phyloP scores from a whole-genome alignment of 2,888 invertebrate species.

The Chrysina gloriosa region DNA sequence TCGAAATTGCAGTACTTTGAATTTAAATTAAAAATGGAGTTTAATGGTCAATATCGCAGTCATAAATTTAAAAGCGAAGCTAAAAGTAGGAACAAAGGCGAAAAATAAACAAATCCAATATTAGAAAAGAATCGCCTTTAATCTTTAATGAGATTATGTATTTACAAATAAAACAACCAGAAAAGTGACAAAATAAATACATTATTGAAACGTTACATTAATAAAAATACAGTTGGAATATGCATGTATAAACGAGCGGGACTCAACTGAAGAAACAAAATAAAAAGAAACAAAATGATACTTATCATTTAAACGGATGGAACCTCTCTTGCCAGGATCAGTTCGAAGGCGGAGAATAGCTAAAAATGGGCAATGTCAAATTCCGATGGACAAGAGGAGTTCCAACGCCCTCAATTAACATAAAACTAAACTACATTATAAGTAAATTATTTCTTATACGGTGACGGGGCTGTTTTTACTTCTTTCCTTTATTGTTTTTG shows the following conservation, averaged over 20 bases:
- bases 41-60: too few species aligned
- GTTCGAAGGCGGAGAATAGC: slow-evolving; percentile 4
- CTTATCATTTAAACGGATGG: slow-evolving; percentile 21
- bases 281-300: slow-evolving; percentile 30
- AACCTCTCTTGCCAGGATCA: slow-evolving; percentile 28
- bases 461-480: slow-evolving; percentile 46
- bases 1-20: too few species aligned
- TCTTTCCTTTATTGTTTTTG: slow-evolving; percentile 65
- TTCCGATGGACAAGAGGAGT: slow-evolving; percentile 37
- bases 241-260: slow-evolving; percentile 32
- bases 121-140: slow-evolving; percentile 60
- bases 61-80: too few species aligned
- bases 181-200: slow-evolving; percentile 54
- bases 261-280: slow-evolving; percentile 1
- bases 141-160: slow-evolving; percentile 63
- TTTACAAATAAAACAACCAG: slow-evolving; percentile 56
- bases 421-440: slow-evolving; percentile 50
- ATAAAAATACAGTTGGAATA: slow-evolving; percentile 43
- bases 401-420: slow-evolving; percentile 42
- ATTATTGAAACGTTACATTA: slow-evolving; percentile 41
- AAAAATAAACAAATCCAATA: slow-evolving; percentile 5
- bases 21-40: too few species aligned
- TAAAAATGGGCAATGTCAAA: slow-evolving; percentile 20
- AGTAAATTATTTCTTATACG: slow-evolving; percentile 46
- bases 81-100: too few species aligned